phyloP scores from a whole-genome alignment of 2,888 invertebrate genomes.

The Beris chalybata region DNA sequence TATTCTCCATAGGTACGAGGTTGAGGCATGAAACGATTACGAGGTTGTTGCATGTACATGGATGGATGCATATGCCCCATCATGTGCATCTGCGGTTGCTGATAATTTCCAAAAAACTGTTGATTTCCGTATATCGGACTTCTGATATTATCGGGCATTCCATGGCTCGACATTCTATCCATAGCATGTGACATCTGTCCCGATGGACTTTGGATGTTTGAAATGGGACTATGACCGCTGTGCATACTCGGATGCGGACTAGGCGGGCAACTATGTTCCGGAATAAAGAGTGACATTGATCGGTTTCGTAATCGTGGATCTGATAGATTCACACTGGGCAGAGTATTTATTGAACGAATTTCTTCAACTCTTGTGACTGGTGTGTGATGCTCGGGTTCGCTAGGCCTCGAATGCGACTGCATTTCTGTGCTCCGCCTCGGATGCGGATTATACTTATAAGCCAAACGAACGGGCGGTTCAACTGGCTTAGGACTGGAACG shows the following conservation, averaged over 20 bases:
- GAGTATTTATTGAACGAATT: conserved; percentile 15
- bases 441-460: conserved; percentile 58
- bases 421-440: conserved; percentile 41
- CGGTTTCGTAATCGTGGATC: conserved; percentile 40
- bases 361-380: conserved; percentile 23
- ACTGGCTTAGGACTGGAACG: neutral
- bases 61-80: conserved; percentile 8
- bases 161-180: conserved; percentile 11
- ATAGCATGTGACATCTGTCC: conserved; percentile 20
- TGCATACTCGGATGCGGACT: neutral
- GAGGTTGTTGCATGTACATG: neutral
- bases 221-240: conserved; percentile 39
- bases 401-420: neutral
- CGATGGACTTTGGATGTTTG: conserved; percentile 41
- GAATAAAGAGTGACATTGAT: conserved; percentile 26
- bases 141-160: conserved; percentile 9
- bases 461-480: conserved; percentile 46
- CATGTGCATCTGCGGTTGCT: conserved; percentile 11
- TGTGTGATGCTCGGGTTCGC: conserved; percentile 41
- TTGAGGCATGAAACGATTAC: conserved; percentile 16
- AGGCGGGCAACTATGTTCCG: neutral
- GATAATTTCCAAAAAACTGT: conserved; percentile 21
- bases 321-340: conserved; percentile 35
- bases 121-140: conserved; percentile 1
- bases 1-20: conserved; percentile 50